Conservation (phyloP, 2,888 invertebrate genomes). For the Erebia palarica region DNA sequence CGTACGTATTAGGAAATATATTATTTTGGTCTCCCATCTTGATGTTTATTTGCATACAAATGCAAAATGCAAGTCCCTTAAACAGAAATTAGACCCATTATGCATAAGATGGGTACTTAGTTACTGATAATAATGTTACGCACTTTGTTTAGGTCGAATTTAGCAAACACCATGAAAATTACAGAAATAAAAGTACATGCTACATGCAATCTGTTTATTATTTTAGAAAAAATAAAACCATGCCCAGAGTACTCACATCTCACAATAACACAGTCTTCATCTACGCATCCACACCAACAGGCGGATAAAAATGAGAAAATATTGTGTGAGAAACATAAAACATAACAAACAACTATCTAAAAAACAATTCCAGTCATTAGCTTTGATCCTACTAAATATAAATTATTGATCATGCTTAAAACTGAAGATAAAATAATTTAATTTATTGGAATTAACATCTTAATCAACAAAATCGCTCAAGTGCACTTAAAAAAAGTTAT, state of each 20-base stretch:
- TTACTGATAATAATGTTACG: too few relatives aligned
- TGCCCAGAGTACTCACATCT: slow-evolving; percentile 67
- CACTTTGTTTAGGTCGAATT: background rate
- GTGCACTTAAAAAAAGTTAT: too few relatives aligned
- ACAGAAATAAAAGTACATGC: background rate
- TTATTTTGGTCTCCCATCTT: too few relatives aligned
- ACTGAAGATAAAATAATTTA: background rate
- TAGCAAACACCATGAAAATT: background rate
- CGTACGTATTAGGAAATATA: too few relatives aligned
- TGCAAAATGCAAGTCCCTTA: too few relatives aligned
- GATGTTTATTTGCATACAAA: too few relatives aligned
- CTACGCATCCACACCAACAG: slow-evolving; percentile 53
- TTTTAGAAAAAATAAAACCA: slow-evolving; percentile 35
- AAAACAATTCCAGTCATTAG: background rate
- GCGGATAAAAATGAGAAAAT: slow-evolving; percentile 40
- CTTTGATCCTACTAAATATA: background rate
- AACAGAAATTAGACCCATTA: too few relatives aligned
- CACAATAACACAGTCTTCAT: slow-evolving; percentile 66
- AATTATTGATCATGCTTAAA: background rate
- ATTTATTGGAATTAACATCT: too few relatives aligned
- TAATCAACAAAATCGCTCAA: too few relatives aligned
- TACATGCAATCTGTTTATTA: background rate
- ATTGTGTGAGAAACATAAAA: slow-evolving; percentile 26
- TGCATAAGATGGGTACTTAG: too few relatives aligned
- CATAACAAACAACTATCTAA: background rate